A percentile compares a stretch with the other conserved stretches of the same genome.
These are phyloP conservation scores for Hyla sarda DNA, from an alignment of 2,113 vertebrate species.

Conservation along the genomic window DNA sequence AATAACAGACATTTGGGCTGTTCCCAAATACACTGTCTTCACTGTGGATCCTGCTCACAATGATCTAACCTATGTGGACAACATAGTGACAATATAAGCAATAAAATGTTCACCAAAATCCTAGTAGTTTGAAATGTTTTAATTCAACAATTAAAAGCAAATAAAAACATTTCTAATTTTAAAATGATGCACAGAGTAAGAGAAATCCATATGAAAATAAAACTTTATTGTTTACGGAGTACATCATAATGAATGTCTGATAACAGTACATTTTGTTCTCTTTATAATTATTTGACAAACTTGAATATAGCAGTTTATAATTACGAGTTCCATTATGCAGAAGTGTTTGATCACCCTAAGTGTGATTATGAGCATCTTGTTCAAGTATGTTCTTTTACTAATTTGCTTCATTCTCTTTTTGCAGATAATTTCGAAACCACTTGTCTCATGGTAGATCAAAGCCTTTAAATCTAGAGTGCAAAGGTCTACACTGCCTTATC, in stretches of 20 bases:
- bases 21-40: no score
- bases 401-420: slow-evolving; percentile 70
- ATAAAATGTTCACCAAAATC: neutral
- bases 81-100: no score
- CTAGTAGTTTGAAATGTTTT: no score
- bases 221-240: slow-evolving; percentile 50
- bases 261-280: slow-evolving; percentile 63
- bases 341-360: slow-evolving; percentile 71
- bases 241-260: slow-evolving; percentile 55
- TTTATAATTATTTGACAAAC: slow-evolving; percentile 66
- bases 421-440: slow-evolving; percentile 72
- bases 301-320: slow-evolving; percentile 66
- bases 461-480: slow-evolving; percentile 72
- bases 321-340: slow-evolving; percentile 66
- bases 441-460: slow-evolving; percentile 77
- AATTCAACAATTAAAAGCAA: slow-evolving; percentile 3
- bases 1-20: no score
- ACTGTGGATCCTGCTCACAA: no score
- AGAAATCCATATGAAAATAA: slow-evolving; percentile 56
- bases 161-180: slow-evolving; percentile 28
- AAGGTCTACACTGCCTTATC: slow-evolving; percentile 70
- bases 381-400: slow-evolving; percentile 68
- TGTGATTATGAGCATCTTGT: slow-evolving; percentile 72
- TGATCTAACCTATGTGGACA: no score
- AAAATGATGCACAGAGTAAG: slow-evolving; percentile 25